Evolutionary conservation across 2,797 vertebrate species (phyloP).

Genomic region (Gymnocypris eckloni): DNA sequence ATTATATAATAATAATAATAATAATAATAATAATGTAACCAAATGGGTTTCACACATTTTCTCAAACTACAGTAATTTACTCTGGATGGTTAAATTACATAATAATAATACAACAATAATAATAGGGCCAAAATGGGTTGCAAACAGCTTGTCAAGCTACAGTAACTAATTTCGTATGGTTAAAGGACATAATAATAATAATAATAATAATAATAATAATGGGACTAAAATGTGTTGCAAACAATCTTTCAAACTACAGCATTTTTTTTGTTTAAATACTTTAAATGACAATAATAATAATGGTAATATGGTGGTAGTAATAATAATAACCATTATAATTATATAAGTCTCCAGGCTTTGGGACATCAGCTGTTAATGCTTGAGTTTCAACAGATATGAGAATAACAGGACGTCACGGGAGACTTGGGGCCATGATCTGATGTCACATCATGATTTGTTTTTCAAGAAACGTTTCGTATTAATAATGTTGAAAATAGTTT

Average conservation of each 20-base stretch:
- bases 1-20: background rate
- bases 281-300: background rate
- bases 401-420: background rate
- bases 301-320: background rate
- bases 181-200: background rate
- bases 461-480: background rate
- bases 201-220: too few species aligned
- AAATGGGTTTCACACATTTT: too few species aligned
- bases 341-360: conserved; percentile 9
- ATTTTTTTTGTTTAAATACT: background rate
- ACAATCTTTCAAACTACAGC: background rate
- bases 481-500: background rate
- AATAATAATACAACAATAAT: too few species aligned
- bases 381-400: conserved; percentile 38
- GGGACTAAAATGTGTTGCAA: background rate
- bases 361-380: conserved; percentile 47
- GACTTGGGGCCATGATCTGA: background rate
- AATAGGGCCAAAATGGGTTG: too few species aligned
- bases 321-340: background rate
- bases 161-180: too few species aligned
- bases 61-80: background rate
- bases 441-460: background rate
- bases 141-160: background rate
- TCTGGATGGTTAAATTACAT: too few species aligned
- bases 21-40: too few species aligned